These are phyloP conservation scores for Drosophila recens DNA, from an alignment of 2,888 invertebrate species.

Conservation along the genomic window DNA sequence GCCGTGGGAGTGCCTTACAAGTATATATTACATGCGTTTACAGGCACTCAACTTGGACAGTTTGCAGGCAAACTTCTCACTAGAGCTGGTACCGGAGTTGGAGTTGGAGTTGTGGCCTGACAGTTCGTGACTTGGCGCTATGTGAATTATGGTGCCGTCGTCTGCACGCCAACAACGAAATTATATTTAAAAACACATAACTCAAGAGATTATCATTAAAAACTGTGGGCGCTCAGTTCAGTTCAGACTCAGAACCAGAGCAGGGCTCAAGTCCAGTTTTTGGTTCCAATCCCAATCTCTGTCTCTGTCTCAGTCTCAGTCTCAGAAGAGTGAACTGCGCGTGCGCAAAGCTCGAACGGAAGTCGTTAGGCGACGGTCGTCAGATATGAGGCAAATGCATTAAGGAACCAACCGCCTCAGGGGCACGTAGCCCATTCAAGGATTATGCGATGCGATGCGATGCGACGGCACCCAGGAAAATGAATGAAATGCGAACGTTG, in stretches of 20 bases:
- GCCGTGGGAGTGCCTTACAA: constrained; percentile 78
- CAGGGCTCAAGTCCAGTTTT: constrained; percentile 2
- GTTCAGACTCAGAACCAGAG: neutral
- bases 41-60: constrained; percentile 41
- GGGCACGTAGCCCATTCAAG: constrained; percentile 73
- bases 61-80: constrained; percentile 24
- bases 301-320: constrained; percentile 1
- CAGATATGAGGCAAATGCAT: constrained; percentile 59
- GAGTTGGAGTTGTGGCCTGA: constrained; percentile 24
- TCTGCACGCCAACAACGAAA: constrained; percentile 82
- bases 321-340: constrained; percentile 56
- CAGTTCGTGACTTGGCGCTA: constrained; percentile 80
- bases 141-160: constrained; percentile 76
- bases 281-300: neutral
- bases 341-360: constrained; percentile 80
- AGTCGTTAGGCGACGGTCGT: constrained; percentile 72
- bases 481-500: constrained; percentile 75
- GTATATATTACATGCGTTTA: constrained; percentile 25
- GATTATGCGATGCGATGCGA: constrained; percentile 62
- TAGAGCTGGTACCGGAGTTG: too few relatives aligned
- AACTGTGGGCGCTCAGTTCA: constrained; percentile 81
- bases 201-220: constrained; percentile 85
- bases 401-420: constrained; percentile 58
- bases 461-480: constrained; percentile 66
- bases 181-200: constrained; percentile 85